Evolutionary conservation across 2,797 vertebrate genomes (phyloP), one percentile per base, ranked within the genome.

Genomic region (Triplophysa bombifrons): DNA sequence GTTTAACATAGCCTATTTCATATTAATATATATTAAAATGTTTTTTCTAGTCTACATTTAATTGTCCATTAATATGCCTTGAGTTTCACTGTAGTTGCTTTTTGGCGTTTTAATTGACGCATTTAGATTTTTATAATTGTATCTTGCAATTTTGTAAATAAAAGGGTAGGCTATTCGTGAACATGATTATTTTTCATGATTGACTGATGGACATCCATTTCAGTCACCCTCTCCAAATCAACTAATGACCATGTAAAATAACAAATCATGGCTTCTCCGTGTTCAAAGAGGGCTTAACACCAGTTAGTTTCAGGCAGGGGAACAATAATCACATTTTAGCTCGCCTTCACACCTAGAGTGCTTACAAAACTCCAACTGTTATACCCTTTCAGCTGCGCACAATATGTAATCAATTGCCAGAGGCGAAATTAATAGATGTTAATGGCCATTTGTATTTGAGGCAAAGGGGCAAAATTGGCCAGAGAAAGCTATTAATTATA

Each of bases 351-450:
- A 87, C 89, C 86, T 86, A 41, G 76, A 80, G 76, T 74, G 66
- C 86, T 70, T 84, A 92, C 89, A 91, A 92, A 84, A 87, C 90
- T 89, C 90, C 85, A 90, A 88, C 89, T 88, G 85, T 89, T 93
- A 88, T 90, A 85, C 83, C 87, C 88, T 92, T 93, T 93, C 91
- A 93, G 88, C 2, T 50, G 56, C 20, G 66, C 84, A 78, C 87
- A 83, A 86, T 87, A 81, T 87, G 85, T 84, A 88, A 88, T 89
- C 78, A 91, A 92, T 88, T 89, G 92, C 93, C 91, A 89, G 89
- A 92, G 92, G 93, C 92, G 73, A 89, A 93, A 92, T 93, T 92
- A 94, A 93, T 93, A 86, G 91, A 91, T 90, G 91, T 90, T 94
- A 93, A 93, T 94, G 91, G 91, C 76, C 80, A 72, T 87, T 90